A percentile compares a stretch with the other conserved stretches of the same genome.
phyloP scores from a whole-genome alignment of 2,113 vertebrate species.

The Cacatua alba region DNA sequence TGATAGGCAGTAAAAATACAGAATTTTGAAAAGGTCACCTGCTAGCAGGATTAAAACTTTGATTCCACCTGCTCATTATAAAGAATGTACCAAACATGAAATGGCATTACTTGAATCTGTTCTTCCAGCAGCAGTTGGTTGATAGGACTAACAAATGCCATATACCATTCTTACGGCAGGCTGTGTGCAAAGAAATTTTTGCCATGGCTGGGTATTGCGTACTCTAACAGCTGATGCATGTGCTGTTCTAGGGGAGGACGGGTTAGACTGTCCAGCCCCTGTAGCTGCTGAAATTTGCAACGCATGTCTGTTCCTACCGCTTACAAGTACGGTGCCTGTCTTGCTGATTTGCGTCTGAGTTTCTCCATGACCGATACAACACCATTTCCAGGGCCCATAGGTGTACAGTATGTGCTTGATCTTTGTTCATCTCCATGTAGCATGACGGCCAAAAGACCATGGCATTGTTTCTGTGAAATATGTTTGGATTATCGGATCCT shows the following conservation, averaged over 20 bases:
- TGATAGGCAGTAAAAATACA: conserved; percentile 71
- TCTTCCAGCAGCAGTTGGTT: background rate
- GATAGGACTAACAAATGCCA: conserved; percentile 19
- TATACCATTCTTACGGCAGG: background rate
- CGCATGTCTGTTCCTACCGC: background rate
- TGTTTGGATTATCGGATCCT: background rate
- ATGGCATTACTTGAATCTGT: conserved; percentile 13
- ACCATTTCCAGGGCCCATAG: background rate
- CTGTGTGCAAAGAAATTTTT: background rate
- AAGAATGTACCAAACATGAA: conserved; percentile 51
- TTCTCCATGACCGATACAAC: background rate
- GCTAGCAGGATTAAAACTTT: conserved; percentile 57
- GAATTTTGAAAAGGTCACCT: conserved; percentile 76
- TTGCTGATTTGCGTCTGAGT: background rate
- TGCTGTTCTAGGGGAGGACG: background rate
- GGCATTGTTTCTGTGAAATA: background rate
- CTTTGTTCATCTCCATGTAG: background rate
- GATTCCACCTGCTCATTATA: conserved; percentile 58
- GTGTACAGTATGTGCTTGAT: background rate
- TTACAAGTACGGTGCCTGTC: background rate
- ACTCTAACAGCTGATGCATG: background rate
- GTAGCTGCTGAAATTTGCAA: background rate
- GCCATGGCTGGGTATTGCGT: background rate
- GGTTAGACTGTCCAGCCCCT: background rate
- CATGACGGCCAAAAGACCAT: background rate